phyloP scores from a whole-genome alignment of 92 coral and sea anemone genomes.

The Desmophyllum pertusum region DNA sequence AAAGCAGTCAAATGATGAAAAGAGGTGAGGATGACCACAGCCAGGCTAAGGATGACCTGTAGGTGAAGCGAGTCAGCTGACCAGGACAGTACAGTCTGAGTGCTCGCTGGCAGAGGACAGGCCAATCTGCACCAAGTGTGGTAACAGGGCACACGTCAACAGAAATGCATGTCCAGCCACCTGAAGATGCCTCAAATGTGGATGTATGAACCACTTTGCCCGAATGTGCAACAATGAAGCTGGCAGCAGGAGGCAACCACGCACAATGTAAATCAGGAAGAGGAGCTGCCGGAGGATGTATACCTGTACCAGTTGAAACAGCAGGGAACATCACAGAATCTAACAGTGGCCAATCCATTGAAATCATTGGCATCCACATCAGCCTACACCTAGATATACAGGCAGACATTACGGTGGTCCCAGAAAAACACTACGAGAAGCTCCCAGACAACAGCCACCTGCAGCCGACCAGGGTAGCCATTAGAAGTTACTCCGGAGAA shows the following conservation, averaged over 20 bases:
- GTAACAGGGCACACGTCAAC: constrained; percentile 28
- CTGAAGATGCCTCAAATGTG: constrained; percentile 40
- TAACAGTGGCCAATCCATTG: constrained; percentile 15
- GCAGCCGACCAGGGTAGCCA: constrained; percentile 19
- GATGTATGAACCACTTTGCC: constrained; percentile 36
- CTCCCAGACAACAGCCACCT: constrained; percentile 4
- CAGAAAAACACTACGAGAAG: constrained; percentile 24
- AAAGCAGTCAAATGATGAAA: background rate
- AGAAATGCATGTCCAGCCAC: constrained; percentile 19
- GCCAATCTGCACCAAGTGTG: constrained; percentile 32
- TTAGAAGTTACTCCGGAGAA: constrained; percentile 37
- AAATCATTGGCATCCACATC: constrained; percentile 31
- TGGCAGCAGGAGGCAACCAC: constrained; percentile 3
- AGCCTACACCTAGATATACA: constrained; percentile 52
- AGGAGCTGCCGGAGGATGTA: constrained; percentile 16
- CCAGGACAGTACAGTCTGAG: background rate
- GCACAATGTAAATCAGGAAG: constrained; percentile 4
- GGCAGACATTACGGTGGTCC: constrained; percentile 45
- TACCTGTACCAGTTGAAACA: too few species aligned
- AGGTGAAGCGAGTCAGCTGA: constrained; percentile 38
- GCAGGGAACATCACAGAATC: constrained; percentile 39
- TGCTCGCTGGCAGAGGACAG: constrained; percentile 18
- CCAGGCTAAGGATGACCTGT: constrained; percentile 15
- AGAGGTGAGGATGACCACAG: background rate
- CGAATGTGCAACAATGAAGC: constrained; percentile 18